Percentiles rank a stretch among this genome's conserved stretches.
phyloP scores from a whole-genome alignment of 2,113 vertebrate species.

The Sorex fumeus region DNA sequence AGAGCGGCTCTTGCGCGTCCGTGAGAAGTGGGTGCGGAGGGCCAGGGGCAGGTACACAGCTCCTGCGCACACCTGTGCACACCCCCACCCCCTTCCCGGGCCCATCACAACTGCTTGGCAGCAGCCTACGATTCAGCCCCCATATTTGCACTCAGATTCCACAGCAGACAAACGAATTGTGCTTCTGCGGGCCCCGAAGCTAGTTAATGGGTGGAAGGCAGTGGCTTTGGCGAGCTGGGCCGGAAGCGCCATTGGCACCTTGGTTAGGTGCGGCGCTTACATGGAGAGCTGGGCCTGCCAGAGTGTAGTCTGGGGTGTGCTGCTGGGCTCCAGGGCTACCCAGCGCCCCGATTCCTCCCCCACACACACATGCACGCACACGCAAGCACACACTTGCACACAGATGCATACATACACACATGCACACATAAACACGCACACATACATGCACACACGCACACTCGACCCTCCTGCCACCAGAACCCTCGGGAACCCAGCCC shows the following conservation, averaged over 20 bases:
- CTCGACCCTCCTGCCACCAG: neutral
- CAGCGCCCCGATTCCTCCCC: too few species aligned
- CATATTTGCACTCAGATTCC: neutral
- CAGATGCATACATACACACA: neutral
- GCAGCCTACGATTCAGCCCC: neutral
- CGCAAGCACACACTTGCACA: neutral
- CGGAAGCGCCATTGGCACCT: too few species aligned
- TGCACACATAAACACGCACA: neutral
- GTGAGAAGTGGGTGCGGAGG: too few species aligned
- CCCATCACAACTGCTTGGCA: too few species aligned
- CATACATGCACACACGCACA: neutral
- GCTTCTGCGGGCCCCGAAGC: neutral
- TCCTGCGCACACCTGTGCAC: neutral
- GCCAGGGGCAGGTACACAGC: too few species aligned
- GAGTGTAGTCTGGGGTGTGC: neutral
- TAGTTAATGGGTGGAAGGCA: neutral
- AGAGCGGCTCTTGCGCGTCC: neutral
- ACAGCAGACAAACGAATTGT: accelerated
- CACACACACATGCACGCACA: too few species aligned
- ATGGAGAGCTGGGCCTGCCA: too few species aligned
- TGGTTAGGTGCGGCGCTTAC: neutral
- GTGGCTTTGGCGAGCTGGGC: too few species aligned
- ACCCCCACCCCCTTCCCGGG: neutral
- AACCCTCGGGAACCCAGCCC: neutral
- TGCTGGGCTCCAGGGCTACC: too few species aligned